Conservation (phyloP, 2,113 vertebrate species). For the Cyprinodon brontotheroides region DNA sequence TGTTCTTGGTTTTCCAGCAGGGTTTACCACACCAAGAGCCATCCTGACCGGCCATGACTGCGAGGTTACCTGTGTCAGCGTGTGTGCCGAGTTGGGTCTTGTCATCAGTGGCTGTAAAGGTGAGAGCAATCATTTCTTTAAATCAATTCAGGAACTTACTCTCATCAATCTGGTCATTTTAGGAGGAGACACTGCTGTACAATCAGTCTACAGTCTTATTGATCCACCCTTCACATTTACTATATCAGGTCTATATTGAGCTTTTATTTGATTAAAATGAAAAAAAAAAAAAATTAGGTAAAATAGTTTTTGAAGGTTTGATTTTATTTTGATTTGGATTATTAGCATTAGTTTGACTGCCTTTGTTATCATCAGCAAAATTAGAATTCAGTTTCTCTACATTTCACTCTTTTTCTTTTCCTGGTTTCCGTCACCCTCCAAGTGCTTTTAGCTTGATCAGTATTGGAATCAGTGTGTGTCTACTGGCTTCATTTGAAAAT, state of each 20-base stretch:
- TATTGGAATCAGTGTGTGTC: background rate
- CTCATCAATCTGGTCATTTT: background rate
- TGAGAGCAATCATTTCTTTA: slow-evolving; percentile 51
- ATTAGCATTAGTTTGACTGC: too few relatives aligned
- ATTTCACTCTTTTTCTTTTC: background rate
- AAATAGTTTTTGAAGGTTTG: too few relatives aligned
- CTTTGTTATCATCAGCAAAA: too few relatives aligned
- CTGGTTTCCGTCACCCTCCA: background rate
- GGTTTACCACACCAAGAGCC: slow-evolving; percentile 89
- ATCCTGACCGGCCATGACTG: slow-evolving; percentile 94
- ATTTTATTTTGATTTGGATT: too few relatives aligned
- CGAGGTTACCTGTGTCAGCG: slow-evolving; percentile 90
- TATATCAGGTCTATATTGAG: background rate
- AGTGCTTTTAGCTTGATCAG: background rate
- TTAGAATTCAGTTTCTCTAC: background rate
- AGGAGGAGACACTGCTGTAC: too few relatives aligned
- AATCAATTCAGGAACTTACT: background rate
- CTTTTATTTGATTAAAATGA: background rate
- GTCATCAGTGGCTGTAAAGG: slow-evolving; percentile 97
- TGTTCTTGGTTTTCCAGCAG: slow-evolving; percentile 75
- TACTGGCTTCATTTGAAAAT: background rate
- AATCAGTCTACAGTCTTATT: too few relatives aligned
- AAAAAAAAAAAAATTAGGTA: too few relatives aligned
- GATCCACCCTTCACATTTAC: too few relatives aligned
- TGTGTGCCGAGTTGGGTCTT: slow-evolving; percentile 94